Evolutionary conservation across 2,113 vertebrate species (phyloP), one percentile per base, ranked within the genome.

Genomic region (Crotalus viridis): DNA sequence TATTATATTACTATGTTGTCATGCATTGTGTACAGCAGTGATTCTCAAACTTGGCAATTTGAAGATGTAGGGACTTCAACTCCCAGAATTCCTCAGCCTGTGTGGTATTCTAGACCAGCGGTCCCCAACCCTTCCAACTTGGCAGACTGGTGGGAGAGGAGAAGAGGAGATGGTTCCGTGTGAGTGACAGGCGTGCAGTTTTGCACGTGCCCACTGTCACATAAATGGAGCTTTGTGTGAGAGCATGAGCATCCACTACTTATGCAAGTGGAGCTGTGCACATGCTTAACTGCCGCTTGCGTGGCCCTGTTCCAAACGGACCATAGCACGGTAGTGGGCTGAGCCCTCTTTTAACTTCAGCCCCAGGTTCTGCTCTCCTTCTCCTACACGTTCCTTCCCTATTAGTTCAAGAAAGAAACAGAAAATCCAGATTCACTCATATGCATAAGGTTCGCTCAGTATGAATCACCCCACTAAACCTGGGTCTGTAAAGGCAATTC

Each of bases 301-400:
- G 6, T 6, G 28, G 28, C 64, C 28, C 1, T 0, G 61, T 69
- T n/a, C 26, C 4, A 5, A 69, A 46, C 0, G 1, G 28, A 13
- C 28, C 12, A 2, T 2, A 12, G 28, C 12, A 2, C 0, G 0
- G 5, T 33, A 69, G 5, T 69, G 64, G 12, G 12, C 4, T 15
- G 28, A 2, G 10, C 1, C 28, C 12, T 69, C 28, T 15, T n/a
- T 1, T 69, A 69, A 69, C 1, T 69, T n/a, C 64, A 69, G 13
- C 64, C 1, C 4, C 64, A 69, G 64, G 28, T 33, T 4, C 12
- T 33, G 13, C 5, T n/a, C 61, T 69, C 13, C 28, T 69, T 33
- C 28, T 69, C 28, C 28, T 69, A 17, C 64, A 69, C 3, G 7
- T 81, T 81, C 74, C 74, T 39, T 81, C 33, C 7, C 17, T 21